These are phyloP conservation scores for Heliocidaris tuberculata DNA, from an alignment of 35 echinoderm and acorn worm genomes.

Conservation along the genomic window DNA sequence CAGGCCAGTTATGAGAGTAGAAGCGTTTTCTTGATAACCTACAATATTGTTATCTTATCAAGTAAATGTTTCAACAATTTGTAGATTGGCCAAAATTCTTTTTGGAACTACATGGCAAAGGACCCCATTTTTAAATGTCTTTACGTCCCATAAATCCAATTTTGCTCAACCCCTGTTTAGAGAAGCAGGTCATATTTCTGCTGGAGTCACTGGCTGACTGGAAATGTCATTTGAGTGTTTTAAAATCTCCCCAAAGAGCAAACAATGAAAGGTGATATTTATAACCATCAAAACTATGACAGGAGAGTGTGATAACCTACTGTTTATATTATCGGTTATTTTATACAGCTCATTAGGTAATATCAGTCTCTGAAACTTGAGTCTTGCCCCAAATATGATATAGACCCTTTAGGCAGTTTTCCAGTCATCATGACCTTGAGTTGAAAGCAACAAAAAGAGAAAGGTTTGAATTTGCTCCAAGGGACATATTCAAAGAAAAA, in stretches of 20 bases:
- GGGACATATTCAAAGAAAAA: not conserved
- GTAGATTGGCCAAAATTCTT: not conserved
- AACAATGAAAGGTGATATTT: constrained; percentile 13
- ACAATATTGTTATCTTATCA: no score
- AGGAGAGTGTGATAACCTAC: not conserved
- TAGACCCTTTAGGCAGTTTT: not conserved
- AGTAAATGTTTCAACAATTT: no score
- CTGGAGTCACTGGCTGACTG: not conserved
- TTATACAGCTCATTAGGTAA: not conserved
- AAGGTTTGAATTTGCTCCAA: not conserved
- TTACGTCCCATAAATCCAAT: not conserved
- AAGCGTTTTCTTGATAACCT: no score
- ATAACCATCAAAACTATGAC: constrained; percentile 10
- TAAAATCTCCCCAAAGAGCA: not conserved
- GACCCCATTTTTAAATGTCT: not conserved
- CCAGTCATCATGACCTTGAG: not conserved
- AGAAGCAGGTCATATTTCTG: not conserved
- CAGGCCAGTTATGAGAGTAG: no score
- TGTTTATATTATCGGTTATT: constrained; percentile 13
- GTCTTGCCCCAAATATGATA: not conserved
- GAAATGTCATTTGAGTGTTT: not conserved
- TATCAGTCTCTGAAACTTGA: not conserved
- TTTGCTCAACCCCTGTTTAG: not conserved
- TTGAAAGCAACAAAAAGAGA: not conserved
- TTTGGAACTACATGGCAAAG: not conserved